Conservation (phyloP, 2,113 vertebrate genomes). For the Elephas maximus region DNA sequence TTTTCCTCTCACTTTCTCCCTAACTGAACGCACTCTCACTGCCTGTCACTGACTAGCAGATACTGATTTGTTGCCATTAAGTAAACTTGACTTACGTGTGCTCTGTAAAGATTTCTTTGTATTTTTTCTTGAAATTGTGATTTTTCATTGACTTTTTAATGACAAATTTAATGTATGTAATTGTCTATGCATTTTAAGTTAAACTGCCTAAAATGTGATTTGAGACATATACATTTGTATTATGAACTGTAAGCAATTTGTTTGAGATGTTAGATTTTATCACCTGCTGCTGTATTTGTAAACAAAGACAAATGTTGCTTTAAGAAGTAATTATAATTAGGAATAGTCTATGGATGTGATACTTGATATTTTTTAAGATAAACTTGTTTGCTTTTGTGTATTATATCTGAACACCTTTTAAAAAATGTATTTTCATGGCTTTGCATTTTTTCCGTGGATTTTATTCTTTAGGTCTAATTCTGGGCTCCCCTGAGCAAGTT, state of each 20-base stretch:
- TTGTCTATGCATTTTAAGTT: slow-evolving; percentile 89
- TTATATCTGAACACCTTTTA: slow-evolving; percentile 85
- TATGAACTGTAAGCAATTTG: slow-evolving; percentile 88
- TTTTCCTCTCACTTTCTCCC: neutral
- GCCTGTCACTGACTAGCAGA: slow-evolving; percentile 60
- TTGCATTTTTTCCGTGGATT: slow-evolving; percentile 65
- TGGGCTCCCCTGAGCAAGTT: slow-evolving; percentile 49
- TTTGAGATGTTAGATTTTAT: slow-evolving; percentile 82
- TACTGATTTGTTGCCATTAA: slow-evolving; percentile 59
- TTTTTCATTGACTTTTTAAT: slow-evolving; percentile 66
- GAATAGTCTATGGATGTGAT: slow-evolving; percentile 89
- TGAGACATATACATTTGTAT: slow-evolving; percentile 87
- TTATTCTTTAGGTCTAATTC: slow-evolving; percentile 47
- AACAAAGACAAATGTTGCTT: slow-evolving; percentile 90
- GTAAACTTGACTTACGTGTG: slow-evolving; percentile 60
- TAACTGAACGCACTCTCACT: slow-evolving; percentile 39
- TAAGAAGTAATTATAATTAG: slow-evolving; percentile 88
- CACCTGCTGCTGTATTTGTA: slow-evolving; percentile 92
- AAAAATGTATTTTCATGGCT: slow-evolving; percentile 90
- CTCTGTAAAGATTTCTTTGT: slow-evolving; percentile 60
- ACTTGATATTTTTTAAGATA: slow-evolving; percentile 91
- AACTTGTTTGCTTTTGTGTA: slow-evolving; percentile 91
- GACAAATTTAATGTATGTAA: slow-evolving; percentile 78
- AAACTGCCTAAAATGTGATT: slow-evolving; percentile 89
- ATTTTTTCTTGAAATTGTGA: slow-evolving; percentile 74